These are phyloP conservation scores for Cremastobaeus sp. DNA, from an alignment of 2,888 invertebrate species.

Conservation along the genomic window DNA sequence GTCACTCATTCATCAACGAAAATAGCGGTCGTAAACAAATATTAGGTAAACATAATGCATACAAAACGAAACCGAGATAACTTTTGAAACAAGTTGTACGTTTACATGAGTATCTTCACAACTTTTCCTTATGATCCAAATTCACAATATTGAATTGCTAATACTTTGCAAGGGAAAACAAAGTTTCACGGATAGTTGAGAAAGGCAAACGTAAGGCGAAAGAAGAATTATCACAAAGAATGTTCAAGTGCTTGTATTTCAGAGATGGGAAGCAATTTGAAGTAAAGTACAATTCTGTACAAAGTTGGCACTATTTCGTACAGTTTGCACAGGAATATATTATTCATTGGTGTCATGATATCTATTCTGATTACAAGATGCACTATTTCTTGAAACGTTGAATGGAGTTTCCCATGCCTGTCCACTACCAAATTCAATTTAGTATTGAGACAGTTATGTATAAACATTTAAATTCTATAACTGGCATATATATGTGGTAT, in stretches of 20 bases:
- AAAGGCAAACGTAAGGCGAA: no score
- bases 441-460: conserved; percentile 8
- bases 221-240: no score
- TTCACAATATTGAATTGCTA: no score
- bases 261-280: conserved; percentile 2
- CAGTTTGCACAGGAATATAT: conserved; percentile 7
- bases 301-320: conserved; percentile 1
- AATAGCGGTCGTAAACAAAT: no score
- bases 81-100: no score
- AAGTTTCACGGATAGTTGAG: no score
- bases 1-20: no score
- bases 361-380: conserved; percentile 1
- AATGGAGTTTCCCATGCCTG: not conserved
- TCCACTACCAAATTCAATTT: not conserved
- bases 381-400: conserved; percentile 3
- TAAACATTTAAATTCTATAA: conserved; percentile 37
- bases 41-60: no score
- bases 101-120: no score
- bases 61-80: no score
- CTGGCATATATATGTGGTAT: conserved; percentile 11
- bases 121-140: no score
- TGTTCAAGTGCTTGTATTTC: conserved; percentile 15
- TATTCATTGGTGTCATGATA: not conserved
- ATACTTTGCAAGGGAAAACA: no score
- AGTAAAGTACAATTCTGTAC: conserved; percentile 2